phyloP scores from a whole-genome alignment of 2,797 vertebrate species.

The Danionella dracula region DNA sequence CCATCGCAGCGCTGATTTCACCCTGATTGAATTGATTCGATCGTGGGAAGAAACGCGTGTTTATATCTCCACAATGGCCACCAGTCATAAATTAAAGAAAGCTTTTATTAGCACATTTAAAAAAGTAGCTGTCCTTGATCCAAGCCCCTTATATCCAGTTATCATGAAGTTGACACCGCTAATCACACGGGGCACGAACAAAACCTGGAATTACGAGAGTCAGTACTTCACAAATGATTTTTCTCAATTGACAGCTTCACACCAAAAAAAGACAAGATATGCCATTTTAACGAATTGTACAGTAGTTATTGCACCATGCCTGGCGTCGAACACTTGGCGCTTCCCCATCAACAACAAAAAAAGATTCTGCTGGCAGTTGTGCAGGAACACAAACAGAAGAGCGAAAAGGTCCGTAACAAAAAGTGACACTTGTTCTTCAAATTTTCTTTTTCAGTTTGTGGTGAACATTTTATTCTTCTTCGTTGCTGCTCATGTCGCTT shows the following conservation, averaged over 20 bases:
- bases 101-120: constrained; percentile 96
- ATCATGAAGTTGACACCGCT: constrained; percentile 49
- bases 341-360: constrained; percentile 11
- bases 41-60: no score
- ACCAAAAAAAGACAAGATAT: constrained; percentile 75
- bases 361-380: constrained; percentile 21
- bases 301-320: constrained; percentile 66
- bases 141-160: constrained; percentile 57
- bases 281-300: constrained; percentile 64
- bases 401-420: not conserved
- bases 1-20: no score
- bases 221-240: constrained; percentile 92
- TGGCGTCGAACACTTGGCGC: constrained; percentile 58
- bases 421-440: not conserved
- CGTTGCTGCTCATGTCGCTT: constrained; percentile 29
- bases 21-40: no score
- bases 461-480: constrained; percentile 1
- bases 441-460: constrained; percentile 3
- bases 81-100: constrained; percentile 73
- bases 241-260: constrained; percentile 91
- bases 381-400: constrained; percentile 19
- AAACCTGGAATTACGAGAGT: constrained; percentile 76
- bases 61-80: constrained; percentile 32
- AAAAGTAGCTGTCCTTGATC: constrained; percentile 80
- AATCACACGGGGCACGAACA: constrained; percentile 41